Percentiles rank a stretch among this genome's conserved stretches.
phyloP scores from a whole-genome alignment of 1,140 invertebrate species.

The Brachionus calyciflorus region DNA sequence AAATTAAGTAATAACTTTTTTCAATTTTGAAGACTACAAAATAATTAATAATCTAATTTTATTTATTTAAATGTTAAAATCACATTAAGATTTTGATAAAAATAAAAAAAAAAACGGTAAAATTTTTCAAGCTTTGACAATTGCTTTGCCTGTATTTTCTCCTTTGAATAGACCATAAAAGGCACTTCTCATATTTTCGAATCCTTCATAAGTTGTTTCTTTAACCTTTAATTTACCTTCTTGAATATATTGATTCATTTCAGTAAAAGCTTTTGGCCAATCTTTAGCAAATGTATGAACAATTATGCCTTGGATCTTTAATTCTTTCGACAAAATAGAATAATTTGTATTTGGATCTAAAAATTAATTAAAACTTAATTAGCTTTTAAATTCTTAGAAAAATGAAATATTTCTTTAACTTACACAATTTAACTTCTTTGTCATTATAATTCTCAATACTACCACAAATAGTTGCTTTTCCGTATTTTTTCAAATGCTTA shows the following conservation, averaged over 20 bases:
- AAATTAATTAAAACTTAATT: conserved; percentile 44
- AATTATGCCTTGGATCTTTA: conserved; percentile 47
- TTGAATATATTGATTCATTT: conserved; percentile 66
- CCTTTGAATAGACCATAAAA: conserved; percentile 67
- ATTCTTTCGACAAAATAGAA: conserved; percentile 1
- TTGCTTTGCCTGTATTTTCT: conserved; percentile 66
- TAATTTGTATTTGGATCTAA: conserved; percentile 34
- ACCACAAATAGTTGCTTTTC: conserved; percentile 49
- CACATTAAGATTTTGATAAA: no score
- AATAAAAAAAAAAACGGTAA: no score
- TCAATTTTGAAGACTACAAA: no score
- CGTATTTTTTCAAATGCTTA: conserved; percentile 49
- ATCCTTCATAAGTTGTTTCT: conserved; percentile 66
- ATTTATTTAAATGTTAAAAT: no score
- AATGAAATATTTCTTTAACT: neutral
- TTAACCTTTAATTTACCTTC: conserved; percentile 66
- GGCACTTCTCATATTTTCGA: conserved; percentile 66
- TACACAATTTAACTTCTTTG: conserved; percentile 3
- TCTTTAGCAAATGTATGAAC: conserved; percentile 51
- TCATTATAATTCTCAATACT: conserved; percentile 50
- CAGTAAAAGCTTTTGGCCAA: conserved; percentile 63
- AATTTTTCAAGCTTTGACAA: conserved; percentile 61
- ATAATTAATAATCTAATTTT: no score
- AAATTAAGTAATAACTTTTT: no score
- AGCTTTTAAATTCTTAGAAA: no score